A percentile compares a stretch with the other conserved stretches of the same genome.
phyloP scores from a whole-genome alignment of 2,888 invertebrate genomes.

The Eupithecia exiguata region DNA sequence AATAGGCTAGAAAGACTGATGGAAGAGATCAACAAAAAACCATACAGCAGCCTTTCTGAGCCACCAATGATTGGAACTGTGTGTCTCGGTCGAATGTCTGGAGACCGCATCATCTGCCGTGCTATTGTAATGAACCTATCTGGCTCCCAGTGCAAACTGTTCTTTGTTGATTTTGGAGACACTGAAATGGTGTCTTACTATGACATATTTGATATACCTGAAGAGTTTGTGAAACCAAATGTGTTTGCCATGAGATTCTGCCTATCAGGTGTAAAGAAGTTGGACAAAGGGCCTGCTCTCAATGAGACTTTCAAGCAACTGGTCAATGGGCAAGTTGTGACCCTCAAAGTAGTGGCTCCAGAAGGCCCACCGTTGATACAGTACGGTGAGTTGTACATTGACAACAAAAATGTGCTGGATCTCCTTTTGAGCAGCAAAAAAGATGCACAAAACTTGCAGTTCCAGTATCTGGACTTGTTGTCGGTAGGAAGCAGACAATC shows the following conservation, averaged over 20 bases:
- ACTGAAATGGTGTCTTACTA: slow-evolving; percentile 88
- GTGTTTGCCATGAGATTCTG: slow-evolving; percentile 91
- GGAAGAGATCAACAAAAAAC: slow-evolving; percentile 87
- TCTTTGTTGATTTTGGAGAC: slow-evolving; percentile 92
- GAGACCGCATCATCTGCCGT: slow-evolving; percentile 88
- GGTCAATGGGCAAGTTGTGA: slow-evolving; percentile 85
- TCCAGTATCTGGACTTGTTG: slow-evolving; percentile 70
- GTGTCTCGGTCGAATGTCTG: slow-evolving; percentile 89
- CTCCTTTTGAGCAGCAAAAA: slow-evolving; percentile 76
- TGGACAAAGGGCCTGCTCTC: slow-evolving; percentile 83
- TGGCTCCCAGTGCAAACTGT: slow-evolving; percentile 88
- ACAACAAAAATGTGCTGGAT: slow-evolving; percentile 84
- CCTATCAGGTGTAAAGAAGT: slow-evolving; percentile 87
- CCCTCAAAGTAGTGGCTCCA: slow-evolving; percentile 86
- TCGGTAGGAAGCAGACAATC: slow-evolving; percentile 70
- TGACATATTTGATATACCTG: slow-evolving; percentile 89
- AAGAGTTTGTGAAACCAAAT: slow-evolving; percentile 87
- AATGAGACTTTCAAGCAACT: slow-evolving; percentile 89
- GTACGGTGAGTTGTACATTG: slow-evolving; percentile 88
- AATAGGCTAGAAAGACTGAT: slow-evolving; percentile 87
- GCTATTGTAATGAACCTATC: slow-evolving; percentile 90
- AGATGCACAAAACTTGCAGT: slow-evolving; percentile 64
- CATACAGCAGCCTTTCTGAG: slow-evolving; percentile 85
- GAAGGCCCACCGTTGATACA: slow-evolving; percentile 89
- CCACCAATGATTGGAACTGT: slow-evolving; percentile 90